phyloP scores from a whole-genome alignment of 2,113 vertebrate genomes.

The Cavia porcellus region DNA sequence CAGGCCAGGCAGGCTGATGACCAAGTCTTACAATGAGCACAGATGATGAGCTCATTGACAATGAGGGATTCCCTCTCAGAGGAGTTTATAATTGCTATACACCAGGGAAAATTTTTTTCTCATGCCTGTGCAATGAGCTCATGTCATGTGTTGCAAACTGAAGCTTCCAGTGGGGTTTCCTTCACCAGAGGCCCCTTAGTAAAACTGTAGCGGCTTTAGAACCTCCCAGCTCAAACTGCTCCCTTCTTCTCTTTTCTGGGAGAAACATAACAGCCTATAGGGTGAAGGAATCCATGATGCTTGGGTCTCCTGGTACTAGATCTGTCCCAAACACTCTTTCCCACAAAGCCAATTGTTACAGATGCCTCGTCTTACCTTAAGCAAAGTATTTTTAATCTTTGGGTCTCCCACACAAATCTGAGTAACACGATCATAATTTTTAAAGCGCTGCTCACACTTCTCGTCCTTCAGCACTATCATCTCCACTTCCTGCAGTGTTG shows the following conservation, averaged over 20 bases:
- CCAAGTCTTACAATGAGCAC: neutral
- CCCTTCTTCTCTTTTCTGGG: neutral
- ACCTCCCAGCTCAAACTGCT: neutral
- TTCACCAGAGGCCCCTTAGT: too few species aligned
- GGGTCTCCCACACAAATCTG: slow-evolving; percentile 65
- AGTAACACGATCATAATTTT: fast-evolving
- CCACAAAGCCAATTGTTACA: too few species aligned
- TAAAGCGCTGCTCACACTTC: fast-evolving
- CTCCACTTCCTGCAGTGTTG: slow-evolving; percentile 38
- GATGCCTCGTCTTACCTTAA: neutral
- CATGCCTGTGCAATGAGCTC: fast-evolving
- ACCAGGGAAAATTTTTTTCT: fast-evolving
- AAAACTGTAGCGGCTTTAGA: neutral
- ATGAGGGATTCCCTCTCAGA: neutral
- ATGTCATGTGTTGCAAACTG: too few species aligned
- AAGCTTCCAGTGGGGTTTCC: fast-evolving
- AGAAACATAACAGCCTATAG: neutral
- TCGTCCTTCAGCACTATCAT: neutral
- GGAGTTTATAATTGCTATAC: too few species aligned
- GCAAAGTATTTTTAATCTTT: neutral
- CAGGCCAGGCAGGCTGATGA: neutral
- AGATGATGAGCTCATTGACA: too few species aligned
- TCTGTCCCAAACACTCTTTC: neutral
- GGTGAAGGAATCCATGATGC: neutral
- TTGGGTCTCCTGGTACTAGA: neutral